Evolutionary conservation across 2,888 invertebrate species (phyloP), one percentile per base, ranked within the genome.

Genomic region (Mimachlamys varia): DNA sequence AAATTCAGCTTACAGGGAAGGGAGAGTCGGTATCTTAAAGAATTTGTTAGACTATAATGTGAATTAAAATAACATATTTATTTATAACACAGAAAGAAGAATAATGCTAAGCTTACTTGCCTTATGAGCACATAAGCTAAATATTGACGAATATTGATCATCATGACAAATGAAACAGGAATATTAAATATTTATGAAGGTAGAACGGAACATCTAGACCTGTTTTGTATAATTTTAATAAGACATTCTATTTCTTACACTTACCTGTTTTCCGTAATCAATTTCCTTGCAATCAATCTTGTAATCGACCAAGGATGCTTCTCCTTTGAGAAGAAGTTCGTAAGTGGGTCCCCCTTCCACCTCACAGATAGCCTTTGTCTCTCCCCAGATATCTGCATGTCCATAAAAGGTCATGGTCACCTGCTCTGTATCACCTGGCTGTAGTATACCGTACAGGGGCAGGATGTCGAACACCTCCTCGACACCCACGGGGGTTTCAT

Each of bases 331-430:
- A 3, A 92, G 93, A 37, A 97, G 91, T 91, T 96, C 96, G 93
- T 97, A 97, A 0, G 95, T 96, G 0, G 97, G 97, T 50, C 97
- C 97, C 49, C 96, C 96, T 91, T 96, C 96, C 3, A 97, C 96
- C 89, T 96, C 96, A 94, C 97, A 97, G 17, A 96, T 93, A 55
- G 97, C 97, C 93, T 95, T 95, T 22, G 96, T 96, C 90, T 95
- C 93, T 88, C 96, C 96, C 93, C 94, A 95, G 50, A 97, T 96
- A 93, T 96, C 95, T 55, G 96, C 95, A 94, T 97, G 96, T 49
- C 97, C 97, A 94, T 95, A 97, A 93, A 97, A 97, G 92, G 96
- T 97, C 93, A 97, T 95, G 88, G 96, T 96, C 50, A 97, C 95
- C 92, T 96, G 96, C 90, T 97, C 96, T 19, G 96, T 96, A 92